Percentiles rank a stretch among this genome's conserved stretches.
Conservation (phyloP, 2,888 invertebrate genomes). For the Hypomecis punctinalis region DNA sequence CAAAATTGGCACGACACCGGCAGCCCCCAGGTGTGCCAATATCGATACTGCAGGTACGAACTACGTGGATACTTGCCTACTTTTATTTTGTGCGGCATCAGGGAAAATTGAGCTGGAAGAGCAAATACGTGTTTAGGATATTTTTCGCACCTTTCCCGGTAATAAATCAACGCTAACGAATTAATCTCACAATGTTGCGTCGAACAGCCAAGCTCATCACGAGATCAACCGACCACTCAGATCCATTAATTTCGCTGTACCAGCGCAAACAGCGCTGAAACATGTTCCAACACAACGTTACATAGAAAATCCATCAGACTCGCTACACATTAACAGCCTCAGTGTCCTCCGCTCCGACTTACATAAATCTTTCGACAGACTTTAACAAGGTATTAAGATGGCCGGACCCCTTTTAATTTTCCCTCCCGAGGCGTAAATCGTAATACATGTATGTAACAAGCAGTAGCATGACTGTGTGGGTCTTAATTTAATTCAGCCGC, state of each 20-base stretch:
- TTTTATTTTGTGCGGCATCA: conserved; percentile 35
- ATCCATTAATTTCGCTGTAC: conserved; percentile 35
- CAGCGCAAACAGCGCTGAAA: conserved; percentile 34
- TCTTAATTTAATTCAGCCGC: conserved; percentile 46
- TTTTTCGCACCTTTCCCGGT: conserved; percentile 14
- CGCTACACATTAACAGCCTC: conserved; percentile 32
- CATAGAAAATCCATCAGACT: conserved; percentile 43
- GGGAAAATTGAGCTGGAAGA: conserved; percentile 33
- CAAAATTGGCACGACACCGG: conserved; percentile 36
- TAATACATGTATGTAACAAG: conserved; percentile 43
- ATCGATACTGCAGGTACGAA: conserved; percentile 39
- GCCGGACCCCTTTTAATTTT: conserved; percentile 49
- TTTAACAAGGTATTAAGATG: conserved; percentile 54
- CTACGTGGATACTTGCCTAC: conserved; percentile 22
- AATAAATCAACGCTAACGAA: conserved; percentile 31
- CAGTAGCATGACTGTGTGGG: conserved; percentile 27
- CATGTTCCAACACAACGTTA: conserved; percentile 35
- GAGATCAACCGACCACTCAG: conserved; percentile 27
- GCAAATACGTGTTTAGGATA: conserved; percentile 26
- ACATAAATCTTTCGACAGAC: conserved; percentile 27
- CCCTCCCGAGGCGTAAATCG: conserved; percentile 42
- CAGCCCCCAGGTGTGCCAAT: conserved; percentile 42
- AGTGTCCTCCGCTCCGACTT: conserved; percentile 37
- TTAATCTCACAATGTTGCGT: conserved; percentile 25
- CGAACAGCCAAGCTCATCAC: conserved; percentile 24